These are phyloP conservation scores for Stegostoma tigrinum DNA, from an alignment of 2,113 vertebrate genomes.

Conservation along the genomic window DNA sequence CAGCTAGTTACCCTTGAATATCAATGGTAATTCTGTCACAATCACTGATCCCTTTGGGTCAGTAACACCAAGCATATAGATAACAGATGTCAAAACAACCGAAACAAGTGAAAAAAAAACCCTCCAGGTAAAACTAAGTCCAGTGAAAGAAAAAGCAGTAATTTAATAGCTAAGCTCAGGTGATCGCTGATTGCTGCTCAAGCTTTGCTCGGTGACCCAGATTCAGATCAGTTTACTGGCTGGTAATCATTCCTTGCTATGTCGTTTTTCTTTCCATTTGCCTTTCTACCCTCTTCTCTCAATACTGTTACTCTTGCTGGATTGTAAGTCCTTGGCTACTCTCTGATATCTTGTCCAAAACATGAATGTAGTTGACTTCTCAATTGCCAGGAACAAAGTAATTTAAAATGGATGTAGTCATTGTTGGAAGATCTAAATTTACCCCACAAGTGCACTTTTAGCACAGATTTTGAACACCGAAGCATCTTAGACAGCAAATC, in stretches of 20 bases:
- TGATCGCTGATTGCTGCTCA: not conserved
- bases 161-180: slow-evolving; percentile 29
- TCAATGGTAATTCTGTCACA: slow-evolving; percentile 15
- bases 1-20: not conserved
- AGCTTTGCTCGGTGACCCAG: not conserved
- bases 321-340: not conserved
- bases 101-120: slow-evolving; percentile 3
- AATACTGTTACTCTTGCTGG: not conserved
- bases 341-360: not conserved
- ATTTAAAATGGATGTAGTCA: not conserved
- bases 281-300: not conserved
- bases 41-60: slow-evolving; percentile 31
- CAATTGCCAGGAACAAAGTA: not conserved
- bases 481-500: not conserved
- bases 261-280: not conserved
- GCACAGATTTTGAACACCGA: not conserved
- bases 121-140: slow-evolving; percentile 25
- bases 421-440: not conserved
- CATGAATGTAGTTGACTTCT: not conserved
- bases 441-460: not conserved
- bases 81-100: slow-evolving; percentile 27
- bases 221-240: slow-evolving; percentile 12
- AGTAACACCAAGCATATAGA: slow-evolving; percentile 12
- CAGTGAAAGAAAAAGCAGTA: slow-evolving; percentile 7
- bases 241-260: not conserved